A percentile compares a stretch with the other conserved stretches of the same genome.
Conservation (phyloP, 2,797 vertebrate species). For the Hozukius guyotensis region DNA sequence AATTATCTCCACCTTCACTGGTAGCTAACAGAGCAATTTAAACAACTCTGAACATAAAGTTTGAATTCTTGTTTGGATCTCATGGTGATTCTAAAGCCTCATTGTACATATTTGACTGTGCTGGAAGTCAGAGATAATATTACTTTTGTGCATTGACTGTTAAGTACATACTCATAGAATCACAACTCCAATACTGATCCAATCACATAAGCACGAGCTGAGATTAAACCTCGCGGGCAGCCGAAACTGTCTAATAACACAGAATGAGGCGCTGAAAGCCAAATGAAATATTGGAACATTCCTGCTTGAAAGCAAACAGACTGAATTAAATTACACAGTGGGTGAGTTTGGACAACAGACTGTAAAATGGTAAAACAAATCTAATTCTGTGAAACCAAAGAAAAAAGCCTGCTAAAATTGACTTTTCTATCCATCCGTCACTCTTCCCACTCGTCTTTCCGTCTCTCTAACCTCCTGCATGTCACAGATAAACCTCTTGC, state of each 20-base stretch:
- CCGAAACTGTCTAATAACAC: conserved; percentile 23
- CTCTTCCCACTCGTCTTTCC: background rate
- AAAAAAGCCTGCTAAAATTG: background rate
- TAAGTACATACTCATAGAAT: background rate
- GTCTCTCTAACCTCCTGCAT: background rate
- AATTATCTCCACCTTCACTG: background rate
- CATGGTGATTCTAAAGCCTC: background rate
- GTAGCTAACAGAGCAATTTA: background rate
- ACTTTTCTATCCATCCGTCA: background rate
- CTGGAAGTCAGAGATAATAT: background rate
- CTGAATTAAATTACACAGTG: conserved; percentile 34
- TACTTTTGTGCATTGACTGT: background rate
- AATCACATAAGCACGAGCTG: conserved; percentile 28
- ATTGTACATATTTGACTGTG: background rate
- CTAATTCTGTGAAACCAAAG: background rate
- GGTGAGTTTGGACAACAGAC: conserved; percentile 27
- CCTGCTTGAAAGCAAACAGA: conserved; percentile 12
- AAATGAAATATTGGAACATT: conserved; percentile 43
- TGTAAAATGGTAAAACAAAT: background rate
- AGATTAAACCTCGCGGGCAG: conserved; percentile 32
- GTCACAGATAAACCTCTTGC: background rate
- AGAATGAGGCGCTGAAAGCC: background rate
- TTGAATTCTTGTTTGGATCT: background rate
- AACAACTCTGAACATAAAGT: background rate
- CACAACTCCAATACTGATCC: background rate